A percentile compares a stretch with the other conserved stretches of the same genome.
phyloP scores from a whole-genome alignment of 2,113 vertebrate species.

The pig (Sus scrofa) region DNA sequence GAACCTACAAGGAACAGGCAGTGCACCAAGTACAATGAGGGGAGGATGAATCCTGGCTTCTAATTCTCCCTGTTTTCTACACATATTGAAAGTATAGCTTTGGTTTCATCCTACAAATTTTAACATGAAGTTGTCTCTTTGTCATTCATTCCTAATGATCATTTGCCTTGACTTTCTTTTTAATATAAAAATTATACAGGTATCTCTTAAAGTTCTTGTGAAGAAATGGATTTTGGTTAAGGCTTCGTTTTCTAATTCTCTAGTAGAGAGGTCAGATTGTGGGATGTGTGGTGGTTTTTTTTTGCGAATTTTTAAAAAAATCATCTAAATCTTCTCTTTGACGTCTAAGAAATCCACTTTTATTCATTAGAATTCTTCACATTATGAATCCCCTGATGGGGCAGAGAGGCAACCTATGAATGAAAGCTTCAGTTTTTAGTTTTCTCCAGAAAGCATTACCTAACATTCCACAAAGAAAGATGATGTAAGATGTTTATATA shows the following conservation, averaged over 20 bases:
- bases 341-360: not conserved
- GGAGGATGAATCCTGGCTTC: not conserved
- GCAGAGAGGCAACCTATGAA: not conserved
- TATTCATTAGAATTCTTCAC: not conserved
- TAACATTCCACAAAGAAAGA: conserved; percentile 32
- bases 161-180: conserved; percentile 30
- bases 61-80: not conserved
- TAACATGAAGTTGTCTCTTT: not conserved
- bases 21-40: not conserved
- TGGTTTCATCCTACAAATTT: not conserved
- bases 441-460: not conserved
- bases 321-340: not conserved
- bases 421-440: not conserved
- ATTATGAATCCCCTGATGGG: not conserved
- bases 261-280: not conserved
- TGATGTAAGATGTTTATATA: not conserved
- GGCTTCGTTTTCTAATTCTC: conserved; percentile 10
- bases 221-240: not conserved
- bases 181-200: not conserved
- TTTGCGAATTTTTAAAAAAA: too few species aligned
- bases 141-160: not conserved
- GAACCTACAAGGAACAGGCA: not conserved
- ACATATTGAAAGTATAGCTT: not conserved
- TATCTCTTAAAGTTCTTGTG: not conserved
- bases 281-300: not conserved